These are phyloP conservation scores for Drosophila oshimai DNA, from an alignment of 1,140 invertebrate genomes.

Conservation along the genomic window DNA sequence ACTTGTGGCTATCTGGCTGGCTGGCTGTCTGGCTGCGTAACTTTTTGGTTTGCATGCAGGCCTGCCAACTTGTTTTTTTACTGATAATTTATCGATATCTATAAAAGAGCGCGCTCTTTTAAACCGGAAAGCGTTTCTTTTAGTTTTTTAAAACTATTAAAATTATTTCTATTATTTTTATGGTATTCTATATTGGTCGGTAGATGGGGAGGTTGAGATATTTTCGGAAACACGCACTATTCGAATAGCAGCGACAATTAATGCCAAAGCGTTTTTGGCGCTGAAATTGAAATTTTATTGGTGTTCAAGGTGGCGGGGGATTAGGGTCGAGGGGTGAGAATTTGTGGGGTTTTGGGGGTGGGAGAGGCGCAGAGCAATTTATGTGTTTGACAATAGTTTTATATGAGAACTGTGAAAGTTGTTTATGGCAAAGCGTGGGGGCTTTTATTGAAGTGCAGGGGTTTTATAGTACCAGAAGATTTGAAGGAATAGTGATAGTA, in stretches of 20 bases:
- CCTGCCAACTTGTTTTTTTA: too few relatives aligned
- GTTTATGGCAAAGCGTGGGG: neutral
- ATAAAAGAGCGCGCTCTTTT: too few relatives aligned
- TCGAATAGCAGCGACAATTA: constrained; percentile 50
- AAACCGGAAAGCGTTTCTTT: too few relatives aligned
- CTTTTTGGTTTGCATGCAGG: too few relatives aligned
- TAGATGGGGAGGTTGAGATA: constrained; percentile 25
- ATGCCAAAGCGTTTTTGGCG: constrained; percentile 61
- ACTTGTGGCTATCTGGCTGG: too few relatives aligned
- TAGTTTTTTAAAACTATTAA: too few relatives aligned
- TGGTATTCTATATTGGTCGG: constrained; percentile 29
- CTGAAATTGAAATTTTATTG: constrained; percentile 73
- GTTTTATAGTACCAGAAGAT: neutral
- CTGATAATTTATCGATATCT: too few relatives aligned
- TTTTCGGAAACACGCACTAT: constrained; percentile 59
- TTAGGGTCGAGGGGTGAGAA: neutral
- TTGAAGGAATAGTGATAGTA: neutral
- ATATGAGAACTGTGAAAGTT: constrained; percentile 18
- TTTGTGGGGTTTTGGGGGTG: neutral
- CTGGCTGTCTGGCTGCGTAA: too few relatives aligned
- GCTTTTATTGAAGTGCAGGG: neutral
- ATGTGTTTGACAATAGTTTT: constrained; percentile 41
- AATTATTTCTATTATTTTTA: constrained; percentile 55
- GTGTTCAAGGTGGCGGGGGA: constrained; percentile 34
- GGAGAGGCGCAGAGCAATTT: constrained; percentile 9